Percentiles rank a stretch among this genome's conserved stretches.
Conservation (phyloP, 2,797 vertebrate genomes). For the Diplodus puntazzo region DNA sequence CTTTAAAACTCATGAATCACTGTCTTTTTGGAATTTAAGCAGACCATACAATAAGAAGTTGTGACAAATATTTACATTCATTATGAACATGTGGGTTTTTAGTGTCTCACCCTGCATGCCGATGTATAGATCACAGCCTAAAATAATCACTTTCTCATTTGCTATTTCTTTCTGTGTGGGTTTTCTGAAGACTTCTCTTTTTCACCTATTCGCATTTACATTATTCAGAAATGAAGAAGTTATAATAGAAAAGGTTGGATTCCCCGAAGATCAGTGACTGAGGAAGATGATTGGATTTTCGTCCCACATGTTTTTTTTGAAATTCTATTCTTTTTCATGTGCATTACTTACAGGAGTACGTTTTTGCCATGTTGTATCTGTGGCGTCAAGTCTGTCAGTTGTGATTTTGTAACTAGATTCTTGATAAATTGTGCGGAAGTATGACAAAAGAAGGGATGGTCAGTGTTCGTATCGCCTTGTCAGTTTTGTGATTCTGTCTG, state of each 20-base stretch:
- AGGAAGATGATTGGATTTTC: background rate
- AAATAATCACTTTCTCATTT: conserved; percentile 4
- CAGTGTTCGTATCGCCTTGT: background rate
- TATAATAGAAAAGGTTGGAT: conserved; percentile 7
- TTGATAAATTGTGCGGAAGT: background rate
- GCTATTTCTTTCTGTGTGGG: conserved; percentile 28
- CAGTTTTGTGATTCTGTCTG: background rate
- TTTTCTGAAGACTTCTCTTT: conserved; percentile 13
- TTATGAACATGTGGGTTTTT: background rate
- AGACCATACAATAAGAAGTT: background rate
- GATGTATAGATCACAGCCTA: background rate
- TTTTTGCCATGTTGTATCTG: background rate
- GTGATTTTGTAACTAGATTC: background rate
- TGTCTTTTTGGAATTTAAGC: background rate
- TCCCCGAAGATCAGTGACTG: background rate
- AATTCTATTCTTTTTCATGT: background rate
- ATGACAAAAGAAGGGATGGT: background rate
- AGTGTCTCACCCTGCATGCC: background rate
- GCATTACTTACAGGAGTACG: background rate
- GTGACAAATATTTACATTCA: background rate
- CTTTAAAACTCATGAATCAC: background rate
- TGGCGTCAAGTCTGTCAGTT: background rate
- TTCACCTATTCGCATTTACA: conserved; percentile 43
- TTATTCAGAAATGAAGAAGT: conserved; percentile 32
- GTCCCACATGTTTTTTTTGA: background rate